Base-by-base conservation (phyloP, 2,888 invertebrate species). In the Eurytoma adleriae region DNA sequence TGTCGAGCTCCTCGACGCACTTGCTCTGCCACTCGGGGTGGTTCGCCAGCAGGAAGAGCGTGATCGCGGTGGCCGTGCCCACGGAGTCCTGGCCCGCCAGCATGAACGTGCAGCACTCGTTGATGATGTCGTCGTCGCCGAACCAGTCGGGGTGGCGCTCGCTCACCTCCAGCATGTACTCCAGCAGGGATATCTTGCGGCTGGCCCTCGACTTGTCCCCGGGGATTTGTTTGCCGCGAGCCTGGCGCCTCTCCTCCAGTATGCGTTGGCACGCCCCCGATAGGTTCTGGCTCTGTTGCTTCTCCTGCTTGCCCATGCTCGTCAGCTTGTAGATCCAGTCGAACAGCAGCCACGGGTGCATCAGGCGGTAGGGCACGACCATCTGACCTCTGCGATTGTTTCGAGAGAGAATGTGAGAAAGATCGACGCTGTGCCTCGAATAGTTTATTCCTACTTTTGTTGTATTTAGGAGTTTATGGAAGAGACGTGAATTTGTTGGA, bases 71-170 rank as follows among this genome's bases (percentile, higher is more conserved):
- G 0, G 93, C 92, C 0, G 93, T 91, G 0, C 93, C 93, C 1
- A 94, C 93, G 0, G 94, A 93, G 84, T 94, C 94, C 86, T 94
- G 94, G 0, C 94, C 94, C 12, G 94, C 94, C 57, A 94, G 86
- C 93, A 94, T 94, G 84, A 94, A 94, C 0, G 94, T 94, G 81
- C 93, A 93, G 2, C 93, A 91, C 87, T 94, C 94, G 84, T 93
- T 92, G 0, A 94, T 89, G 62, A 94, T 92, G 83, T 93, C 93
- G 18, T 93, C 92, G 81, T 93, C 92, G 0, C 91, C 92, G 84
- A 94, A 93, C 48, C 68, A 72, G 68, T 89, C 88, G 0, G 91
- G 88, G 87, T 93, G 91, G 24, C 87, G 91, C 81, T 92, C 91
- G 0, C 91, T 91, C 64, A 92, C 91, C 79, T 93, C 92, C 18